Percentiles rank a stretch among this genome's conserved stretches.
Conservation (phyloP, 2,113 vertebrate genomes). For the Erythrocebus patas region DNA sequence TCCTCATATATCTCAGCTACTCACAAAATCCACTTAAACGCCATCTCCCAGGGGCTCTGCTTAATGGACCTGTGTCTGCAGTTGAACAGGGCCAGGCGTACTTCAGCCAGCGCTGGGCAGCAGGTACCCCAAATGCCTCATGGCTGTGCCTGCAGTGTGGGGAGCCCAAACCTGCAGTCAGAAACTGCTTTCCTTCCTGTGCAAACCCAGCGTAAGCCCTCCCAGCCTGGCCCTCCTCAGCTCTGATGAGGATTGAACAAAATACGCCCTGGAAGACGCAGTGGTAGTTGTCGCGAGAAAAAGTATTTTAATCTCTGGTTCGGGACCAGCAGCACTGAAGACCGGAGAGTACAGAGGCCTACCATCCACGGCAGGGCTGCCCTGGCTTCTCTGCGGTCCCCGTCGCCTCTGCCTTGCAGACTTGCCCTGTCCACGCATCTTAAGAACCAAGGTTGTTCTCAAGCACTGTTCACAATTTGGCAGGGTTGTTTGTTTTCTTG, state of each 20-base stretch:
- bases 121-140: neutral
- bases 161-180: no score
- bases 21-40: neutral
- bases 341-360: no score
- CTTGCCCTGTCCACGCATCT: neutral
- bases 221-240: neutral
- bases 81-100: neutral
- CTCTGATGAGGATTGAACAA: neutral
- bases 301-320: neutral
- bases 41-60: neutral
- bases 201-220: no score
- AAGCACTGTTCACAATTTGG: neutral
- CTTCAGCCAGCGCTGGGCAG: accelerated
- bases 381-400: no score
- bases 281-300: accelerated
- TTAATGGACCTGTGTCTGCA: neutral
- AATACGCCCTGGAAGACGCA: accelerated
- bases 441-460: neutral
- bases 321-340: no score
- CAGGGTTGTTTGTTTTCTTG: no score
- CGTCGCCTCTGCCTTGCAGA: neutral
- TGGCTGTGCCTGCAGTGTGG: neutral
- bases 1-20: neutral
- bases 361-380: accelerated
- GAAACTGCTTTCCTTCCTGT: no score